Evolutionary conservation across 2,888 invertebrate genomes (phyloP), one percentile per base, ranked within the genome.

Genomic region (Nineta flava): DNA sequence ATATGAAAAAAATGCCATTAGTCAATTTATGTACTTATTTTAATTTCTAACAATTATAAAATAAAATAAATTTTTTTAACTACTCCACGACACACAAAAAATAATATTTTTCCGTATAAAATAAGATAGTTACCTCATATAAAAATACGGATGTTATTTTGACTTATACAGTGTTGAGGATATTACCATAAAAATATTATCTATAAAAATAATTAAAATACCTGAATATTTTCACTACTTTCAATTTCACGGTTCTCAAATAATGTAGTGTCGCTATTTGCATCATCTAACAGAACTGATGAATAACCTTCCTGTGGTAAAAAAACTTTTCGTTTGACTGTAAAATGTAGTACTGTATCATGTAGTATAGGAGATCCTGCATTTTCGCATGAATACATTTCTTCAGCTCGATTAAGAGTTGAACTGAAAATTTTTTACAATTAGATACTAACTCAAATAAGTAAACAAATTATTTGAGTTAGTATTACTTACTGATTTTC

Each of bases 311-410:
- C 48, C 3, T 41, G 19, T 12, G 40, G 21, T 9, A 17, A 21
- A 21, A 12, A 9, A 21, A 57, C 55, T 32, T 67, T 62, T 31
- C 76, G 74, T 57, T 74, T 73, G 9, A 87, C 66, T 44, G 72
- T 72, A 48, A 94, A 70, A 57, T 83, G 82, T 50, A 95, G 70
- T 49, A 86, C 78, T 0, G 94, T 94, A 65, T 94, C 83, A 66
- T 94, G 90, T 53, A 95, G 69, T 61, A 95, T 87, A 4, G 93
- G 88, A 58, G 80, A 79, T n/a, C 87, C 88, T 52, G 76, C 74
- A 49, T 77, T 71, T 52, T 76, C 74, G 62, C 84, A 86, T 55
- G 78, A 79, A 67, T 91, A 90, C 55, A 87, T 69, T 55, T 82
- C 76, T 61, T 81, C 81, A 50, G 85, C 35, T 13, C 49, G 49